Conservation (phyloP, 1,140 invertebrate species). For the Drosophila guanche region DNA sequence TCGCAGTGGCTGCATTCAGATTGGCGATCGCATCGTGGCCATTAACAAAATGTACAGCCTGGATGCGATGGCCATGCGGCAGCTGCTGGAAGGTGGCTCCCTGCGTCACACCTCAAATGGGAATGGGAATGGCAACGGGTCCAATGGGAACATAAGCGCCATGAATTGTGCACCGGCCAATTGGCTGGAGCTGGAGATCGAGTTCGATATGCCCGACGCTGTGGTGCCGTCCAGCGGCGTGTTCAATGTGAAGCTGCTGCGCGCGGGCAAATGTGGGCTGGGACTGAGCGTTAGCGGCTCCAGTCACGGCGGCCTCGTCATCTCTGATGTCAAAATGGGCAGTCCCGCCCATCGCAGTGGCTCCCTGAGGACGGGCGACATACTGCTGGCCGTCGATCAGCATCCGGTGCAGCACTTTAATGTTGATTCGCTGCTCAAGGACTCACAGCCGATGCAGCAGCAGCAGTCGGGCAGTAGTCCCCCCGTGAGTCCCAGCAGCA, state of each 20-base stretch:
- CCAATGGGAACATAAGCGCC: slow-evolving; percentile 4
- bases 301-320: slow-evolving; percentile 86
- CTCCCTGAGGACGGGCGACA: slow-evolving; percentile 93
- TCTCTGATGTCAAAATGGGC: slow-evolving; percentile 93
- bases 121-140: not conserved
- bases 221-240: slow-evolving; percentile 95
- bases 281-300: slow-evolving; percentile 93
- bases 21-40: slow-evolving; percentile 92
- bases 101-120: not conserved
- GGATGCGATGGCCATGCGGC: slow-evolving; percentile 84
- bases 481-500: not conserved
- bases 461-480: slow-evolving; percentile 5
- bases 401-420: slow-evolving; percentile 89
- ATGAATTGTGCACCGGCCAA: slow-evolving; percentile 41
- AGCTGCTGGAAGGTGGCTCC: slow-evolving; percentile 74
- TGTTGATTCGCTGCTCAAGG: slow-evolving; percentile 79
- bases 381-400: slow-evolving; percentile 94
- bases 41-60: slow-evolving; percentile 90
- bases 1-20: slow-evolving; percentile 90
- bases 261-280: slow-evolving; percentile 89
- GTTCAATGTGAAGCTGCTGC: slow-evolving; percentile 94
- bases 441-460: slow-evolving; percentile 21
- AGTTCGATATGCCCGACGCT: slow-evolving; percentile 96
- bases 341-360: slow-evolving; percentile 95
- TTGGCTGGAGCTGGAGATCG: slow-evolving; percentile 88